Conservation (phyloP, 2,797 vertebrate genomes). For the Acrossocheilus fasciatus region DNA sequence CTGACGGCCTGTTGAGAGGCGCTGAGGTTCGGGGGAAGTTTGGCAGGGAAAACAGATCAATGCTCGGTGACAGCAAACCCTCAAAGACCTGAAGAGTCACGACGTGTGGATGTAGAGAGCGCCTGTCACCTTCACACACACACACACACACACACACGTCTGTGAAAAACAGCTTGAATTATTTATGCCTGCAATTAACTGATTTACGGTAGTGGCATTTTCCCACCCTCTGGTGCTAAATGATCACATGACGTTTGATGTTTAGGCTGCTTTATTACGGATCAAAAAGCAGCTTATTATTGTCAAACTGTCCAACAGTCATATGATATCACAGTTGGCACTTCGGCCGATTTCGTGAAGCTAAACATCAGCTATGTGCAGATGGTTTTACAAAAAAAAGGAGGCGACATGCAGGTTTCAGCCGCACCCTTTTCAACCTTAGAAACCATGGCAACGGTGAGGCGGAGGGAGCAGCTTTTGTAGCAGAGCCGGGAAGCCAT, state of each 20-base stretch:
- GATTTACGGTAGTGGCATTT: conserved; percentile 7
- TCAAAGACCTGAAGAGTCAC: conserved; percentile 35
- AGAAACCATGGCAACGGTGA: conserved; percentile 84
- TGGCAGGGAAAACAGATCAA: conserved; percentile 62
- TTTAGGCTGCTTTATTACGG: not conserved
- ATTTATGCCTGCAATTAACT: conserved; percentile 26
- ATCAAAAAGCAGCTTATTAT: not conserved
- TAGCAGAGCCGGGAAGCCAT: conserved; percentile 50
- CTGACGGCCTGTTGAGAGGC: conserved; percentile 69
- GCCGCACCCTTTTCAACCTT: conserved; percentile 79
- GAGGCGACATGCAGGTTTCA: conserved; percentile 33
- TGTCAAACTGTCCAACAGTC: not conserved
- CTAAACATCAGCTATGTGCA: conserved; percentile 73
- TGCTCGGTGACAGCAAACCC: conserved; percentile 57
- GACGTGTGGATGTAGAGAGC: conserved; percentile 46
- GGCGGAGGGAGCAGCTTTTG: conserved; percentile 58
- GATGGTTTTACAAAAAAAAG: conserved; percentile 61
- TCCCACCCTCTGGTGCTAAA: not conserved
- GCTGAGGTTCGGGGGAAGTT: conserved; percentile 42
- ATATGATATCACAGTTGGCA: not conserved
- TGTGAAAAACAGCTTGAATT: conserved; percentile 7
- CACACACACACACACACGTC: not conserved
- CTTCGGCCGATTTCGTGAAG: not conserved
- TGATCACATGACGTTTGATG: not conserved
- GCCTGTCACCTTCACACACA: not conserved